Base-by-base conservation (phyloP, 2,113 vertebrate species). In the Symphodus melops region DNA sequence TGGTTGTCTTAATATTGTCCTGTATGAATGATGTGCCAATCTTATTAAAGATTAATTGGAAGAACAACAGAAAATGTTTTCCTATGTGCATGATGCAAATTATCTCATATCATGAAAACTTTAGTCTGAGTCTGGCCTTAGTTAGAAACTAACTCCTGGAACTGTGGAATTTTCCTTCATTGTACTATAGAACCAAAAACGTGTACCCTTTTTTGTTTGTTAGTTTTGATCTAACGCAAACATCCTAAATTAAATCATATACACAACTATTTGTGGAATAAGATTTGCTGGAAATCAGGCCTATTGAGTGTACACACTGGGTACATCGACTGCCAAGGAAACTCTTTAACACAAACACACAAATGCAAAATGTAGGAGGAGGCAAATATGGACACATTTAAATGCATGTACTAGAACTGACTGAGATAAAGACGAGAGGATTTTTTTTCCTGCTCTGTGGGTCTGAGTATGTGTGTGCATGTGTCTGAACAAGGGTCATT, bases 401-500 rank as follows among this genome's bases (percentile, higher is more conserved):
- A n/a, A 20, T n/a, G 8, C 48, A 51, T 2, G 1, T 9, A 9
- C 8, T 51, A 20, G 7, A n/a, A n/a, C 10, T 49, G 4, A 49
- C 46, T 20, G 48, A n/a, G 48, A 51, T 51, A n/a, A 8, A 51
- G 48, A 33, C 5, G 48, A n/a, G 19, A 9, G 4, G 48, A n/a
- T 19, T 51, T 51, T 51, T 5, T n/a, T n/a, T n/a, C n/a, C n/a
- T 55, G 51, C 63, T 23, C 20, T 23, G 41, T 58, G 39, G 69
- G 54, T 58, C 21, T 70, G 56, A 70, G 53, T 58, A 58, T 82
- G 53, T 63, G 39, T 49, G 51, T 63, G 48, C 74, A 73, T 23
- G 58, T 46, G 66, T 62, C 66, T 60, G 41, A 53, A 56, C 19
- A 58, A 75, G 82, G 82, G 85, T 89, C 86, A 88, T 74, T 82